These are phyloP conservation scores for Sciurus vulgaris DNA, from an alignment of 2,797 vertebrate species.

Conservation along the genomic window DNA sequence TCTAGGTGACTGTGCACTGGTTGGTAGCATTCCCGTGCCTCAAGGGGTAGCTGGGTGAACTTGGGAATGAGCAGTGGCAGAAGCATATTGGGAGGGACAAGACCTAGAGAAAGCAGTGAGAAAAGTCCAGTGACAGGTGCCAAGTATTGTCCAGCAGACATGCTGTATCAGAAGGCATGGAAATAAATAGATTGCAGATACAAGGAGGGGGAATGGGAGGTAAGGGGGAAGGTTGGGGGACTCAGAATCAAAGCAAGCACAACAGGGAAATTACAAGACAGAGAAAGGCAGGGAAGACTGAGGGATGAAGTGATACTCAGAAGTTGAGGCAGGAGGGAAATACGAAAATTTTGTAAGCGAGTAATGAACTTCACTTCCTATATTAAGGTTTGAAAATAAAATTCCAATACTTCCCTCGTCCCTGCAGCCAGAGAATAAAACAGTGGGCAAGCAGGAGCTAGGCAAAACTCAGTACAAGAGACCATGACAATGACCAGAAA, in stretches of 20 bases:
- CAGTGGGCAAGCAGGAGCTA: not conserved
- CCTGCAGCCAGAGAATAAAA: not conserved
- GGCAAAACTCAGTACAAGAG: not conserved
- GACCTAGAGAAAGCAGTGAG: not conserved
- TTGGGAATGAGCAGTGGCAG: not conserved
- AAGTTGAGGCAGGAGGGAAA: not conserved
- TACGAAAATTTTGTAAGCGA: not conserved
- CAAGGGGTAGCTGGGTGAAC: not conserved
- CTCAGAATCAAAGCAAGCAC: not conserved
- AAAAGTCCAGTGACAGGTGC: not conserved
- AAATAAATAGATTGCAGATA: not conserved
- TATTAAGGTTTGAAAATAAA: constrained; percentile 11
- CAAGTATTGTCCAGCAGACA: not conserved
- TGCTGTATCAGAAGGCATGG: not conserved
- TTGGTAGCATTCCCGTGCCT: not conserved
- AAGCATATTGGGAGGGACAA: not conserved
- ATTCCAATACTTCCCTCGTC: not conserved
- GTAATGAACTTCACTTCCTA: not conserved
- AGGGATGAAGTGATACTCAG: not conserved
- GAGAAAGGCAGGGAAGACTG: not conserved
- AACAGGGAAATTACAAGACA: not conserved
- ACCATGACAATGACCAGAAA: not conserved
- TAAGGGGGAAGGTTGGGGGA: not conserved
- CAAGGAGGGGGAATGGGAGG: too few species aligned
- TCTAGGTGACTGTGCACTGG: not conserved